Evolutionary conservation across 2,888 invertebrate genomes (phyloP).

Genomic region (Drosophila mettleri): DNA sequence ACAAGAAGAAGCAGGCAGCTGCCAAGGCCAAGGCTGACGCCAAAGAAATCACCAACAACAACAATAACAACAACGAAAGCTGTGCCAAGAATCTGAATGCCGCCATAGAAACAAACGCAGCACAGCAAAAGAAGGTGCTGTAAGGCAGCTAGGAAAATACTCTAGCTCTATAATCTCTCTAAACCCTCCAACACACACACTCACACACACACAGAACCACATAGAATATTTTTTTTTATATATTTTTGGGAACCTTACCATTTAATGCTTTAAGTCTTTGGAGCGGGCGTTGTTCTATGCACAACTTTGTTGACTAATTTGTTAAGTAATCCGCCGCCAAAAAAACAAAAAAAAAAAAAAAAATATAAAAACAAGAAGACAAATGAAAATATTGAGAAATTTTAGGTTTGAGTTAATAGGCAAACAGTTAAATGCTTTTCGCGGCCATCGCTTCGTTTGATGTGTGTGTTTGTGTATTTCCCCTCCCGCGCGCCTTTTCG

Average conservation of each 20-base stretch:
- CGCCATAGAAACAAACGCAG: slow-evolving; percentile 37
- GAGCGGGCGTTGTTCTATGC: slow-evolving; percentile 62
- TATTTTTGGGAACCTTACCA: slow-evolving; percentile 12
- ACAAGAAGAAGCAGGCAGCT: slow-evolving; percentile 85
- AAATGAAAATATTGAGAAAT: slow-evolving; percentile 49
- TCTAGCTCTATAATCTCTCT: background rate
- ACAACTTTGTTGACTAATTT: slow-evolving; percentile 80
- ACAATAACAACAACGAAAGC: slow-evolving; percentile 80
- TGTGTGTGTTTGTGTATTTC: slow-evolving; percentile 56
- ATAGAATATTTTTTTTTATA: slow-evolving; percentile 2
- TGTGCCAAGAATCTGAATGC: slow-evolving; percentile 74
- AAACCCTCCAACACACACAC: background rate
- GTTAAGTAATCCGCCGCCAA: slow-evolving; percentile 75
- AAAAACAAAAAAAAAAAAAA: slow-evolving; percentile 34
- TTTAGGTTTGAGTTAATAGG: slow-evolving; percentile 46
- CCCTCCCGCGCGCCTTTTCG: slow-evolving; percentile 5
- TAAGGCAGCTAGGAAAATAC: slow-evolving; percentile 38
- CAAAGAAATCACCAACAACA: slow-evolving; percentile 60
- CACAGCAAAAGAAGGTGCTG: slow-evolving; percentile 58
- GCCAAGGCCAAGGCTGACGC: slow-evolving; percentile 62
- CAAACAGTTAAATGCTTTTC: slow-evolving; percentile 74
- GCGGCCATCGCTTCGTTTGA: slow-evolving; percentile 77
- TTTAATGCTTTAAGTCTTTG: slow-evolving; percentile 15
- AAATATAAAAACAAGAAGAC: slow-evolving; percentile 23
- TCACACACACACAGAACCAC: slow-evolving; percentile 3